phyloP scores from a whole-genome alignment of 2,113 vertebrate genomes.

The Brachypodius melanocephalos region DNA sequence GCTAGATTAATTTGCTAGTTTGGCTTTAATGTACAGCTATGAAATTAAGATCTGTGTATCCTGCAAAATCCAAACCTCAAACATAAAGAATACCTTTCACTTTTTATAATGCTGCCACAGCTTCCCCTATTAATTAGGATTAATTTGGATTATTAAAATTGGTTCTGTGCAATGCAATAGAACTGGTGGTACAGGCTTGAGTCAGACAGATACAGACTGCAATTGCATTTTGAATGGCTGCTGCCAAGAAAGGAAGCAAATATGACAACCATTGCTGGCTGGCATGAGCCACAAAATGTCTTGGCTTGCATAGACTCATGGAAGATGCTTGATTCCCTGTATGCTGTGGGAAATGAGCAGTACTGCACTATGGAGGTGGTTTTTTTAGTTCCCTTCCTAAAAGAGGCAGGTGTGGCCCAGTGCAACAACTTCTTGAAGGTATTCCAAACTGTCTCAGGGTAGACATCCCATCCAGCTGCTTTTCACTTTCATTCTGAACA shows the following conservation, averaged over 20 bases:
- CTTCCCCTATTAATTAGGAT: slow-evolving; percentile 27
- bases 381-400: neutral
- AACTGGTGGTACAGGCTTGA: slow-evolving; percentile 12
- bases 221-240: neutral
- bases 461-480: neutral
- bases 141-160: neutral
- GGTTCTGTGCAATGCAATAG: neutral
- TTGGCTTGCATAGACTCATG: neutral
- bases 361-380: neutral
- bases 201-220: neutral
- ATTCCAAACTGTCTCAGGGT: neutral
- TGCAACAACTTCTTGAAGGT: neutral
- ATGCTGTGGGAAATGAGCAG: neutral
- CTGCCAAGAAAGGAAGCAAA: neutral
- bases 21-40: neutral
- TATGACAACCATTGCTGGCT: neutral
- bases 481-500: neutral
- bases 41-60: neutral
- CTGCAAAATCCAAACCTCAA: neutral
- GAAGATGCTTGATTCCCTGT: neutral
- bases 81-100: neutral
- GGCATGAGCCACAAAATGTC: neutral
- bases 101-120: neutral
- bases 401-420: neutral
- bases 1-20: neutral